Evolutionary conservation across 92 coral and sea anemone species (phyloP).

Genomic region (Porites rus): DNA sequence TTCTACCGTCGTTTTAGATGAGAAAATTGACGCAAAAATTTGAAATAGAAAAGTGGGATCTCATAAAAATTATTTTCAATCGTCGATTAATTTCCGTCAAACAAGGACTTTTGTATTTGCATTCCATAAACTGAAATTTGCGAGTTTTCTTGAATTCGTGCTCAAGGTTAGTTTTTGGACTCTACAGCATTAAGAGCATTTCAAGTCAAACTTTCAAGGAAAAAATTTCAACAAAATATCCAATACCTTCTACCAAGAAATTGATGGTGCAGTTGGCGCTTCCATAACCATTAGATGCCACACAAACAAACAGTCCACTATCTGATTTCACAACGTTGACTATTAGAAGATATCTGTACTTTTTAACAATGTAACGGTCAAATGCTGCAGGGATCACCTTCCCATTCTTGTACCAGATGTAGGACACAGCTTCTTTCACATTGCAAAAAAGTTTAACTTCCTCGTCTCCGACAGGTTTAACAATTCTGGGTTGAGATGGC

Average conservation of each 20-base stretch:
- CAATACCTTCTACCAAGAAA: slow-evolving; percentile 54
- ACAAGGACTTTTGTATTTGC: too few relatives aligned
- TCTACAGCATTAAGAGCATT: not conserved
- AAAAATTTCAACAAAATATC: not conserved
- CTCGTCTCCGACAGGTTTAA: slow-evolving; percentile 47
- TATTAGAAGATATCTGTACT: slow-evolving; percentile 52
- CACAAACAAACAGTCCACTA: slow-evolving; percentile 60
- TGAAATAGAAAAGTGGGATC: too few relatives aligned
- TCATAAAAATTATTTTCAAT: too few relatives aligned
- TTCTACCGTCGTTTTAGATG: too few relatives aligned
- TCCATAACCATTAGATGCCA: slow-evolving; percentile 52
- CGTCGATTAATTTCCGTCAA: too few relatives aligned
- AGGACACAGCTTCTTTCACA: slow-evolving; percentile 32
- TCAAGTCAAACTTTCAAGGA: not conserved
- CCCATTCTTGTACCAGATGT: slow-evolving; percentile 66
- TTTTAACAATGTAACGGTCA: slow-evolving; percentile 28
- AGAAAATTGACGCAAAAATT: too few relatives aligned
- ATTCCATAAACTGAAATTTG: too few relatives aligned
- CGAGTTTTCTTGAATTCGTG: too few relatives aligned
- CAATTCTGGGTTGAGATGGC: slow-evolving; percentile 19
- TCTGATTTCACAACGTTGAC: slow-evolving; percentile 50
- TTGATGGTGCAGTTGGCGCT: slow-evolving; percentile 24
- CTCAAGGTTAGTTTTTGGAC: too few relatives aligned
- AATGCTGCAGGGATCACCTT: not conserved
- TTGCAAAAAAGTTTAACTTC: slow-evolving; percentile 52